Evolutionary conservation across 2,888 invertebrate genomes (phyloP).

Genomic region (Acrobasis consociella): DNA sequence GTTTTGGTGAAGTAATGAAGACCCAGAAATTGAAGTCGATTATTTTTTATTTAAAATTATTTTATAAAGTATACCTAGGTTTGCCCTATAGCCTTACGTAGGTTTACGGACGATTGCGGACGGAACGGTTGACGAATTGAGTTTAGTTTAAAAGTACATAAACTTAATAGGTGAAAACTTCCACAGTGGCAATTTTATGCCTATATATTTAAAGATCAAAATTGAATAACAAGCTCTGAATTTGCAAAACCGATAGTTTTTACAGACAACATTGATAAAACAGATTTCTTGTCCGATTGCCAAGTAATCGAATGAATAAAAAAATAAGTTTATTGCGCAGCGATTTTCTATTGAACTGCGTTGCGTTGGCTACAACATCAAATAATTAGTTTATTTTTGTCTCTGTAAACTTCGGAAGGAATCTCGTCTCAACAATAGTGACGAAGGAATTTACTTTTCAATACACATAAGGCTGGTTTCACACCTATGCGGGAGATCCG

Average conservation of each 20-base stretch:
- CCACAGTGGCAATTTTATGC: neutral
- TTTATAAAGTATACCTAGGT: too few relatives aligned
- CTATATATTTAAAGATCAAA: neutral
- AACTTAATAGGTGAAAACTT: too few relatives aligned
- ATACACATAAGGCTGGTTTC: neutral
- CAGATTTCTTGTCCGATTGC: constrained; percentile 69
- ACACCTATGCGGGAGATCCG: too few relatives aligned
- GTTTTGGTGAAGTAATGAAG: too few relatives aligned
- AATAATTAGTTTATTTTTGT: constrained; percentile 50
- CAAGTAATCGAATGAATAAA: constrained; percentile 68
- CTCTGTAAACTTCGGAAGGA: constrained; percentile 8
- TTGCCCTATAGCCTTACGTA: too few relatives aligned
- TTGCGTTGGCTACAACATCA: constrained; percentile 34
- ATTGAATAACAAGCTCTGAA: neutral
- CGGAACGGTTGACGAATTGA: too few relatives aligned
- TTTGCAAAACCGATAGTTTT: constrained; percentile 24
- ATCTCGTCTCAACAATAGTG: neutral
- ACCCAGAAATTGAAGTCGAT: too few relatives aligned
- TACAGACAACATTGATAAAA: constrained; percentile 50
- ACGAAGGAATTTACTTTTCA: neutral
- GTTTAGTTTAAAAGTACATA: too few relatives aligned
- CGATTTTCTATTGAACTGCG: constrained; percentile 50
- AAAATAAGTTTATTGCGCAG: constrained; percentile 67
- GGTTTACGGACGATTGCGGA: too few relatives aligned
- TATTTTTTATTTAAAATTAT: too few relatives aligned